Conservation (phyloP, 2,797 vertebrate genomes). For the Xyrichtys novacula region DNA sequence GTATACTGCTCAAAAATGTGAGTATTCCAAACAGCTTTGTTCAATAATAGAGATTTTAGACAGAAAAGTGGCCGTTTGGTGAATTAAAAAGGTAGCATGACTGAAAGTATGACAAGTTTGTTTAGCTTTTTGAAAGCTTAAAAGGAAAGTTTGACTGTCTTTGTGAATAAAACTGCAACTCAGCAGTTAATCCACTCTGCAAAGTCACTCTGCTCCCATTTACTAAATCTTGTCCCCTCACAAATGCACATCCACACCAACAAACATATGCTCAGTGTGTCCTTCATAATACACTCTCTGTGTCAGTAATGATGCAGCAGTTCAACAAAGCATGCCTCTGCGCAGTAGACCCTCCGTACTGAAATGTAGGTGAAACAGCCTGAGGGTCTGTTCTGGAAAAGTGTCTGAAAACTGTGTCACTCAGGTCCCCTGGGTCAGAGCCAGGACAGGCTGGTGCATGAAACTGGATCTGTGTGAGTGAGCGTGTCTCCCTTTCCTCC, state of each 20-base stretch:
- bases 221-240: neutral
- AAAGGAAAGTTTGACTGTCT: neutral
- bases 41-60: too few species aligned
- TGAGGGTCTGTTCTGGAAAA: neutral
- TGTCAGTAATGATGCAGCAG: conserved; percentile 8
- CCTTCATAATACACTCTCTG: neutral
- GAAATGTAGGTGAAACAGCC: neutral
- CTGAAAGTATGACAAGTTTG: too few species aligned
- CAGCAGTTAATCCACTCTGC: neutral
- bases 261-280: neutral
- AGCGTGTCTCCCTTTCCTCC: neutral
- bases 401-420: neutral
- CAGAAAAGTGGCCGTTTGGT: too few species aligned
- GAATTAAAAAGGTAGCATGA: too few species aligned
- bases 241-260: neutral
- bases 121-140: too few species aligned
- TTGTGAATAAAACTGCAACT: neutral
- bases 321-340: neutral
- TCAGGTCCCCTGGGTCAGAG: neutral
- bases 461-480: conserved; percentile 4
- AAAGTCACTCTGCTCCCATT: neutral
- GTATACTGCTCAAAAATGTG: too few species aligned
- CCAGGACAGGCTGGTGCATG: neutral
- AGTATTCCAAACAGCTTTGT: too few species aligned
- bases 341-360: neutral